phyloP scores from a whole-genome alignment of 2,113 vertebrate species.

The Sinosuthora webbiana region DNA sequence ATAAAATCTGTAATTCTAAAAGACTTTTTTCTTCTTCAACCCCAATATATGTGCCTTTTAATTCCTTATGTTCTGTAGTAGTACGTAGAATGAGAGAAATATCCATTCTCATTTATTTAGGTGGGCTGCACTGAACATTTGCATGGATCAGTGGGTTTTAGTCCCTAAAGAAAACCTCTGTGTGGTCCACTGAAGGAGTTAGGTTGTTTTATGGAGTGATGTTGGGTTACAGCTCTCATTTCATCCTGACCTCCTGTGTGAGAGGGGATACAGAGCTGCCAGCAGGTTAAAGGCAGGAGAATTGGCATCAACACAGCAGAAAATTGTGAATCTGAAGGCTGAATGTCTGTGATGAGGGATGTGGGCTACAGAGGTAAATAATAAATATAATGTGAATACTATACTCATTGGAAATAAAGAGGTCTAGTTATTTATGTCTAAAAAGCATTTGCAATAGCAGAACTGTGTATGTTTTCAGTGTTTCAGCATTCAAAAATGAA shows the following conservation, averaged over 20 bases:
- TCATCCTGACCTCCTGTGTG: constrained; percentile 52
- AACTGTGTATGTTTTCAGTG: constrained; percentile 37
- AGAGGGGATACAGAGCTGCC: constrained; percentile 44
- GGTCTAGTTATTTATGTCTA: constrained; percentile 35
- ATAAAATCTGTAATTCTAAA: not conserved
- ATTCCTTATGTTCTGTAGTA: not conserved
- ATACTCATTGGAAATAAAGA: constrained; percentile 44
- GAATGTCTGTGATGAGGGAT: constrained; percentile 53
- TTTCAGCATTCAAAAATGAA: constrained; percentile 30
- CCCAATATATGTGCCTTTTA: not conserved
- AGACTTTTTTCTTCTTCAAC: not conserved
- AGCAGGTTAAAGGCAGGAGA: constrained; percentile 58
- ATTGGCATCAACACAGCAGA: constrained; percentile 60
- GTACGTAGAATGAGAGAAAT: not conserved
- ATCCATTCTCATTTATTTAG: constrained; percentile 27
- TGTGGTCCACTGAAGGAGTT: constrained; percentile 66
- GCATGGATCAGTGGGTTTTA: constrained; percentile 41
- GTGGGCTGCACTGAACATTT: not conserved
- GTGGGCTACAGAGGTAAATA: constrained; percentile 64
- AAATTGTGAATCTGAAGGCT: constrained; percentile 57
- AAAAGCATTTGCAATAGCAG: not conserved
- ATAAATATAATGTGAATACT: constrained; percentile 56
- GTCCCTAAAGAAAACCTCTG: constrained; percentile 46
- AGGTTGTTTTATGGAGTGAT: constrained; percentile 62
- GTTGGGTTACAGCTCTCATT: constrained; percentile 61